Percentiles rank a stretch among this genome's conserved stretches.
phyloP scores from a whole-genome alignment of 2,113 vertebrate species.

The Sphaerodactylus townsendi region DNA sequence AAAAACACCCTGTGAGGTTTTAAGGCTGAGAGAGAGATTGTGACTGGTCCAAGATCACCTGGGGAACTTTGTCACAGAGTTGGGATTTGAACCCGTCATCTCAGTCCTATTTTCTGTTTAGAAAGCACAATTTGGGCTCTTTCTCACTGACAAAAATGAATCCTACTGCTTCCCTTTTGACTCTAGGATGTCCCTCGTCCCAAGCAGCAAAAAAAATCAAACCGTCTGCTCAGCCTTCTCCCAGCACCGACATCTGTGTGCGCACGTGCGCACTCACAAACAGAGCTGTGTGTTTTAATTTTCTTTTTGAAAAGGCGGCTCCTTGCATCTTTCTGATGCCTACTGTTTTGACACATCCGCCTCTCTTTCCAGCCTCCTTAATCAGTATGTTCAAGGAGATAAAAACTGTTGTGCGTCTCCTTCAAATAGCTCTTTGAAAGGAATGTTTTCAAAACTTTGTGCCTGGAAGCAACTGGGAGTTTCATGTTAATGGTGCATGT shows the following conservation, averaged over 20 bases:
- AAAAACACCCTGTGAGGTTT: too few species aligned
- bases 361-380: not conserved
- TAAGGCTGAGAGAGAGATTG: too few species aligned
- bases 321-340: not conserved
- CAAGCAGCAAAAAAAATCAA: not conserved
- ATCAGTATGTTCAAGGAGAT: not conserved
- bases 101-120: not conserved
- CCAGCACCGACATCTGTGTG: too few species aligned
- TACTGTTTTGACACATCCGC: not conserved
- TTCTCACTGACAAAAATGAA: not conserved
- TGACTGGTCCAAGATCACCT: too few species aligned
- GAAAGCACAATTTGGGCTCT: not conserved
- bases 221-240: not conserved
- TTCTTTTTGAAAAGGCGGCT: not conserved
- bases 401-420: not conserved
- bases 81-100: too few species aligned
- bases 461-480: not conserved
- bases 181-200: too few species aligned
- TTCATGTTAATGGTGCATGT: not conserved
- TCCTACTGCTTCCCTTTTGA: not conserved
- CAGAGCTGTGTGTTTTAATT: not conserved
- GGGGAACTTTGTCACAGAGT: too few species aligned
- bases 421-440: conserved; percentile 15
- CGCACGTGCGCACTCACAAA: not conserved
- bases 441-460: conserved; percentile 3